Evolutionary conservation across 2,113 vertebrate species (phyloP).

Genomic region (Phyllostomus hastatus): DNA sequence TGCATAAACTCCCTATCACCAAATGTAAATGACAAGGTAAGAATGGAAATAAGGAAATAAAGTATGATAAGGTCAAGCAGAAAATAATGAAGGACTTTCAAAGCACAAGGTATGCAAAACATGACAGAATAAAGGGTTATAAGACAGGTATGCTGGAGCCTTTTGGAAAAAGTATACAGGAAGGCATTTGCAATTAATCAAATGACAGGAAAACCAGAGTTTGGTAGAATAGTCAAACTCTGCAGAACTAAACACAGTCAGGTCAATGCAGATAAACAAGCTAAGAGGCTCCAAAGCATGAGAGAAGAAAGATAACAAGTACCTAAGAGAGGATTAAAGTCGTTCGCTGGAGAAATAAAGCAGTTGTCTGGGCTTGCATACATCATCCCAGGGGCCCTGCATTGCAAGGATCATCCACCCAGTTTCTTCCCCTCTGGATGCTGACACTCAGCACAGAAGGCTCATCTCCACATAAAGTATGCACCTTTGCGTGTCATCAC

Average conservation of each 20-base stretch:
- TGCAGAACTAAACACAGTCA: not conserved
- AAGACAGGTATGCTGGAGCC: not conserved
- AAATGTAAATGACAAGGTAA: constrained; percentile 3
- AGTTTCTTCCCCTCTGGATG: not conserved
- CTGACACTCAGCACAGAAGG: not conserved
- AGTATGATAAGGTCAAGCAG: constrained; percentile 41
- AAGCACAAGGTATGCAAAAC: constrained; percentile 3
- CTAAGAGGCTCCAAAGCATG: not conserved
- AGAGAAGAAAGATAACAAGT: not conserved
- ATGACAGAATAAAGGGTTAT: constrained; percentile 11
- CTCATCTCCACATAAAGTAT: not conserved
- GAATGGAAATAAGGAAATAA: not conserved
- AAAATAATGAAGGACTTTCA: constrained; percentile 46
- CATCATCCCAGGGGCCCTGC: not conserved
- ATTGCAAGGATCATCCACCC: not conserved
- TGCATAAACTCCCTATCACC: not conserved
- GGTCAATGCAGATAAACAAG: constrained; percentile 6
- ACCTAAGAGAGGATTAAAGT: not conserved
- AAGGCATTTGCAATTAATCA: not conserved
- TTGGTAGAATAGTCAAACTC: not conserved
- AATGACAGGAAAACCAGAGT: not conserved
- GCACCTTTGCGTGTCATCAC: not conserved
- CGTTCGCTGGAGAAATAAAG: not conserved
- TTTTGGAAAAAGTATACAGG: not conserved
- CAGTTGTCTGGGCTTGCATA: not conserved